Evolutionary conservation across 2,888 invertebrate genomes (phyloP), one percentile per base, ranked within the genome.

Genomic region (Spilarctia lutea): DNA sequence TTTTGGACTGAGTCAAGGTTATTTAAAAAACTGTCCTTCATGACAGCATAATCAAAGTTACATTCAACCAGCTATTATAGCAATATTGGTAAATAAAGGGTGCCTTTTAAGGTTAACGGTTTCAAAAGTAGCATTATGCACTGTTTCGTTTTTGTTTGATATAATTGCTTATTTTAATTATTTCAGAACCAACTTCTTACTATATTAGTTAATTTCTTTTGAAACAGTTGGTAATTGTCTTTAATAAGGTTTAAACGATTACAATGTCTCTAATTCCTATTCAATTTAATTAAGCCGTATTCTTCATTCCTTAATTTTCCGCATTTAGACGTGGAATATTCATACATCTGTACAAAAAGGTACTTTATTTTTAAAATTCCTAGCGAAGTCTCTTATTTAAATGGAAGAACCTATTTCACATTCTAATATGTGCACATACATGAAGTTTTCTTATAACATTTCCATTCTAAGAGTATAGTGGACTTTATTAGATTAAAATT

Each of bases 1-100:
- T 81, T 81, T 88, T 87, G 81, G 81, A 84, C 77, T 79, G 70
- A 80, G 75, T 81, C 88, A 91, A 90, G 91, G 91, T 87, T 87
- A 81, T 75, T 56, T n/a, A 56, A 56, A 56, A 56, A n/a, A n/a
- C 3, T 56, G n/a, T 56, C 11, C 52, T 56, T 56, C 52, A 11
- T n/a, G 1, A 56, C n/a, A 56, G 8, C 24, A n/a, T n/a, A 56
- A 56, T n/a, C 52, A 7, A 56, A 56, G 10, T 56, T 56, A 56
- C 8, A 52, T 67, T 42, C 18, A 67, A 27, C 6, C 13, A 67
- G 67, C n/a, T 45, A 67, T 56, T 45, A 67, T 56, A 52, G 80
- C 81, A 79, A 75, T 24, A 20, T 66, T 39, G 35, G 52, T 56
- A 56, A 24, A 56, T 56, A n/a, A 56, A 56, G 52, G 52, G 52